phyloP scores from a whole-genome alignment of 2,888 invertebrate species.

The Drosophila rellima region DNA sequence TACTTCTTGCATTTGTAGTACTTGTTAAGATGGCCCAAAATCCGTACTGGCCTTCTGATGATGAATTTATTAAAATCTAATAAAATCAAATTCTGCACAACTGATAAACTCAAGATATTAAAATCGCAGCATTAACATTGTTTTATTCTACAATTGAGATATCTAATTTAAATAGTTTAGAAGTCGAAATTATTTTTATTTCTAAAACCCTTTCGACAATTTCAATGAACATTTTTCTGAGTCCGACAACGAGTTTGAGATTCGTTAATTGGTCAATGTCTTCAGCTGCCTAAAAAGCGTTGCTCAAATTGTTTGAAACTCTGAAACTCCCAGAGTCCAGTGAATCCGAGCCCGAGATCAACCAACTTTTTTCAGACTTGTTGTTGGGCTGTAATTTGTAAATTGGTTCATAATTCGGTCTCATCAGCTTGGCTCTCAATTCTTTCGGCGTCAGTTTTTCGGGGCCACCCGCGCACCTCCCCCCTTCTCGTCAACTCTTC shows the following conservation, averaged over 20 bases:
- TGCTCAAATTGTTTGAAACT: conserved; percentile 16
- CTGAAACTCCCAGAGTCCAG: conserved; percentile 23
- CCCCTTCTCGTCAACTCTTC: too few species aligned
- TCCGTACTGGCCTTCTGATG: neutral
- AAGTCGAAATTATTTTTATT: neutral
- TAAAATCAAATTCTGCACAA: neutral
- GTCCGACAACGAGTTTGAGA: conserved; percentile 43
- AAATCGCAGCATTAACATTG: too few species aligned
- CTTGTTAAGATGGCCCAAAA: neutral
- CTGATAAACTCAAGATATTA: too few species aligned
- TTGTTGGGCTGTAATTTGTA: neutral
- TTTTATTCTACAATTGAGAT: too few species aligned
- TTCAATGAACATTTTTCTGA: neutral
- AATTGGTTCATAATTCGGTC: conserved; percentile 81
- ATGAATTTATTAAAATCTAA: neutral
- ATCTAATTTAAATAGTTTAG: too few species aligned
- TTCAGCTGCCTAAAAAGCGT: conserved; percentile 49
- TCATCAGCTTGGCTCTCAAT: conserved; percentile 53
- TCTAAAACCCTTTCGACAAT: neutral
- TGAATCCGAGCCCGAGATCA: neutral
- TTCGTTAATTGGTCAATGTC: conserved; percentile 81
- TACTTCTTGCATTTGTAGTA: neutral
- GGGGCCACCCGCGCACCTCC: conserved; percentile 46
- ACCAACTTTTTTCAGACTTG: conserved; percentile 12
- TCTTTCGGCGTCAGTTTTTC: conserved; percentile 28